Evolutionary conservation across 2,888 invertebrate genomes (phyloP).

Genomic region (Scaptomyza tumidula): DNA sequence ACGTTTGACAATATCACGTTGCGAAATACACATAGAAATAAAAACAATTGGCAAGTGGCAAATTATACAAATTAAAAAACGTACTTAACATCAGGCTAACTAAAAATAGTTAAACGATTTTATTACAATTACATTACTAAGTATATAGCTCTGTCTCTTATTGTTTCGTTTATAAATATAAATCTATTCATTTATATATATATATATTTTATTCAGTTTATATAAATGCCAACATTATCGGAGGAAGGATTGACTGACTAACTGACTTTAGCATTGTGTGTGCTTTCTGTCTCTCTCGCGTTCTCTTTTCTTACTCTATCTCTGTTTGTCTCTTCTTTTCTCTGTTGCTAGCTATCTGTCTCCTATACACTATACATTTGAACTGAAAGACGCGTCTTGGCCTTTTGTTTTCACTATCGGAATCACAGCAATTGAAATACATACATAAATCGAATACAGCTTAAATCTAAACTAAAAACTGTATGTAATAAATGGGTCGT

Average conservation of each 20-base stretch:
- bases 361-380: conserved; percentile 82
- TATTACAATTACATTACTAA: conserved; percentile 49
- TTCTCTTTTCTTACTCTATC: conserved; percentile 14
- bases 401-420: conserved; percentile 76
- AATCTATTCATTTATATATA: conserved; percentile 28
- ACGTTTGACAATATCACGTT: conserved; percentile 79
- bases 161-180: conserved; percentile 23
- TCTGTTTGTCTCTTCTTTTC: conserved; percentile 9
- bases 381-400: conserved; percentile 79
- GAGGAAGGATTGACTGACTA: conserved; percentile 81
- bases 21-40: conserved; percentile 61
- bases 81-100: conserved; percentile 56
- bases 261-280: conserved; percentile 53
- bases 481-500: conserved; percentile 81
- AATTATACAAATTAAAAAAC: conserved; percentile 24
- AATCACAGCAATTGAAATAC: conserved; percentile 81
- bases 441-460: conserved; percentile 55
- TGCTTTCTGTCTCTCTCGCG: conserved; percentile 9
- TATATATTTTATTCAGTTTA: conserved; percentile 28
- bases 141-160: conserved; percentile 52
- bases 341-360: conserved; percentile 36
- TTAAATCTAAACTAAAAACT: conserved; percentile 61
- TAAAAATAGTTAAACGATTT: conserved; percentile 70
- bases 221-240: conserved; percentile 83
- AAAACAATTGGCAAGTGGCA: conserved; percentile 66